Conservation (phyloP, 2,888 invertebrate species). For the Drosophila parthenogenetica region DNA sequence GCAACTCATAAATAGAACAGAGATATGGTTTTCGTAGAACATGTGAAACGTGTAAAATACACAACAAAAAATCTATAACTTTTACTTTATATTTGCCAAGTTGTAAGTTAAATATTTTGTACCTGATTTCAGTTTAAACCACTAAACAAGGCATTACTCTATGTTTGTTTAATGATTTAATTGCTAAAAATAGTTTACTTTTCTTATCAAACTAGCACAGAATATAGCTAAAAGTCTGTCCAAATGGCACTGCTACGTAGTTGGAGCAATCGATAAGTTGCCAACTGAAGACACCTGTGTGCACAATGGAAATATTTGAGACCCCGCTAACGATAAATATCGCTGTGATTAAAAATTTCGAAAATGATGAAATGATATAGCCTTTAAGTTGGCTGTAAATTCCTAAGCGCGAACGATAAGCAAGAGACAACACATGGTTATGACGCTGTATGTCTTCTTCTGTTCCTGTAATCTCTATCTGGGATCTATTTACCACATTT, state of each 20-base stretch:
- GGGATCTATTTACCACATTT: no score
- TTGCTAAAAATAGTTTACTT: background rate
- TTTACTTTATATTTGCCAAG: background rate
- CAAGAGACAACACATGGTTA: conserved; percentile 6
- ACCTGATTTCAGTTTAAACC: background rate
- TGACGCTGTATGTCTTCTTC: background rate
- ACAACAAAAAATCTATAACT: conserved; percentile 6
- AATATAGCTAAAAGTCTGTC: background rate
- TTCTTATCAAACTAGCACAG: conserved; percentile 6
- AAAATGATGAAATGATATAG: background rate
- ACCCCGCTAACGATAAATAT: background rate
- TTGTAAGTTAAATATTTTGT: background rate
- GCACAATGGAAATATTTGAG: background rate
- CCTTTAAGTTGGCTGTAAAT: background rate
- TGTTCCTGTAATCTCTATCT: no score
- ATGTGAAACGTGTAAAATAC: conserved; percentile 1
- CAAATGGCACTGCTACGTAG: background rate
- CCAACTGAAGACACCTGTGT: background rate
- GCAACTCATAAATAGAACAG: conserved; percentile 14
- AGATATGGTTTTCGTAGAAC: conserved; percentile 2
- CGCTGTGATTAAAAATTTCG: background rate
- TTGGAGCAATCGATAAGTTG: background rate
- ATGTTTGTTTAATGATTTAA: conserved; percentile 4
- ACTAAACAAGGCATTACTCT: background rate
- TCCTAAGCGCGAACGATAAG: conserved; percentile 1